These are phyloP conservation scores for Drosophila birchii DNA, from an alignment of 2,888 invertebrate genomes.

Conservation along the genomic window DNA sequence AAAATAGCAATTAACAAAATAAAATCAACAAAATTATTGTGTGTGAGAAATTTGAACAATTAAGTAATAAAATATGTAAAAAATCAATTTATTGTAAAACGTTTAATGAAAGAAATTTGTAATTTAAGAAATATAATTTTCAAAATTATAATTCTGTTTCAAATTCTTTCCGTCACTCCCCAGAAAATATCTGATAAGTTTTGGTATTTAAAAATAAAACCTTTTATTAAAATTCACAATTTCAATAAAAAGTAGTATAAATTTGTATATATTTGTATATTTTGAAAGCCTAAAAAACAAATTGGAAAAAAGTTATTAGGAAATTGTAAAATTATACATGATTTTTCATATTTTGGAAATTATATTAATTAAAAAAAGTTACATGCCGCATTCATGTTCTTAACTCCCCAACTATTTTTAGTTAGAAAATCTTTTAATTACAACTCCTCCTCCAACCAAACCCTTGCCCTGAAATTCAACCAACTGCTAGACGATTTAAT, in stretches of 20 bases:
- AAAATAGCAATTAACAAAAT: too few species aligned
- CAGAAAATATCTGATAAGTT: background rate
- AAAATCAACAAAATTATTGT: too few species aligned
- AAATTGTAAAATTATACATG: too few species aligned
- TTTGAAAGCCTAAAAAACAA: too few species aligned
- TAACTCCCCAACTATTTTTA: too few species aligned
- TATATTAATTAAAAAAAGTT: too few species aligned
- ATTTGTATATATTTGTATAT: background rate
- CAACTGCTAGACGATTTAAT: background rate
- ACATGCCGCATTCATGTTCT: too few species aligned
- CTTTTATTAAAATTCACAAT: background rate
- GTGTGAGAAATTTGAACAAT: too few species aligned
- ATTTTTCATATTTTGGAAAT: too few species aligned
- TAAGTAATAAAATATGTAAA: too few species aligned
- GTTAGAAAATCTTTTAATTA: background rate
- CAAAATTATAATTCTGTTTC: background rate
- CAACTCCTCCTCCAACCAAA: background rate
- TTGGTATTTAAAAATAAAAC: background rate
- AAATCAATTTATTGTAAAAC: too few species aligned
- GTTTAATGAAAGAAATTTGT: background rate
- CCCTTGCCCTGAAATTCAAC: background rate
- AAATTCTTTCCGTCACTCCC: background rate
- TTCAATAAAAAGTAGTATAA: background rate
- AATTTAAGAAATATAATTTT: background rate
- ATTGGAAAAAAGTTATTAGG: background rate